Percentiles rank a stretch among this genome's conserved stretches.
These are phyloP conservation scores for Pandemis cinnamomeana DNA, from an alignment of 2,888 invertebrate genomes.

Conservation along the genomic window DNA sequence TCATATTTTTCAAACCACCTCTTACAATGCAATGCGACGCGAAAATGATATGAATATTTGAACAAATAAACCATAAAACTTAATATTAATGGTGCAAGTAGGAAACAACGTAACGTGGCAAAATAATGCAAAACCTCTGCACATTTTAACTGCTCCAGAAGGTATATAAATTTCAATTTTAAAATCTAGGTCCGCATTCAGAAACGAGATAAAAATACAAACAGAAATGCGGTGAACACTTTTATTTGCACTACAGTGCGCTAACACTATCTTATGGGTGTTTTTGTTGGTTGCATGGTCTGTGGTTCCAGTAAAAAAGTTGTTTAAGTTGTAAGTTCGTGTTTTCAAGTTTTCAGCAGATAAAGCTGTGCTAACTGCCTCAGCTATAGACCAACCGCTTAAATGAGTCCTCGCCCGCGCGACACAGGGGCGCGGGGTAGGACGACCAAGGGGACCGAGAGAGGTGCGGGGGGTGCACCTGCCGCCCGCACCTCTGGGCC, in stretches of 20 bases:
- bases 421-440: too few species aligned
- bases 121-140: constrained; percentile 48
- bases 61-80: constrained; percentile 27
- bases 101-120: constrained; percentile 41
- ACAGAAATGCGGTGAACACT: constrained; percentile 43
- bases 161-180: constrained; percentile 77
- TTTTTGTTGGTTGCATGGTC: constrained; percentile 15
- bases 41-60: constrained; percentile 22
- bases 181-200: constrained; percentile 62
- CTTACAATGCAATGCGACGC: constrained; percentile 11
- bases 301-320: constrained; percentile 11
- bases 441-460: too few species aligned
- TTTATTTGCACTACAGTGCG: constrained; percentile 44
- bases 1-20: constrained; percentile 2
- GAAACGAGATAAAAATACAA: constrained; percentile 43
- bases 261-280: constrained; percentile 29
- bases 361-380: background rate
- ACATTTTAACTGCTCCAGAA: constrained; percentile 65
- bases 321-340: constrained; percentile 2
- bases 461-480: too few species aligned
- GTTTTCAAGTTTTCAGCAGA: background rate
- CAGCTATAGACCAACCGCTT: too few species aligned
- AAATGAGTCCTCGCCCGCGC: too few species aligned
- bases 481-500: too few species aligned
- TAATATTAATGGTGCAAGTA: constrained; percentile 32